phyloP scores from a whole-genome alignment of 2,888 invertebrate species.

The Sinhomidia bicolor region DNA sequence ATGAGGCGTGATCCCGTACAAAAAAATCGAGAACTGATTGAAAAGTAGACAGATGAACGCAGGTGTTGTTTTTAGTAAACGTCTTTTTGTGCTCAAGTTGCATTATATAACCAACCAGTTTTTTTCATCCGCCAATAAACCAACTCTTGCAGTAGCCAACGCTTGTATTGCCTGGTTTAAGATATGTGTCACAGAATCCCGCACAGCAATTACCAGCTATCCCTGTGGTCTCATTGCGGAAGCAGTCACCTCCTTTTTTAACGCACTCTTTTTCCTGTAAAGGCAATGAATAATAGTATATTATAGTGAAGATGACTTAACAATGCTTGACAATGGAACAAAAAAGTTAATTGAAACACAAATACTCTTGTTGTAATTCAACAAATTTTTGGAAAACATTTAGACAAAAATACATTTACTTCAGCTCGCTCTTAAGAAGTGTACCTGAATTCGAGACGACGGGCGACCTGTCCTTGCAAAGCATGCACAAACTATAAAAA shows the following conservation, averaged over 20 bases:
- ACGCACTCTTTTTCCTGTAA: slow-evolving; percentile 58
- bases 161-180: slow-evolving; percentile 63
- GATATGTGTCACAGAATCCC: slow-evolving; percentile 69
- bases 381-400: not conserved
- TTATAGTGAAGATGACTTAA: too few relatives aligned
- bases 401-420: not conserved
- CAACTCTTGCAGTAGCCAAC: slow-evolving; percentile 72
- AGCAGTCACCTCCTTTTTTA: slow-evolving; percentile 71
- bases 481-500: slow-evolving; percentile 1
- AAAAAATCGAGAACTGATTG: not conserved
- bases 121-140: slow-evolving; percentile 70
- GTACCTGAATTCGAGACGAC: slow-evolving; percentile 26
- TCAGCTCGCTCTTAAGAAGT: not conserved
- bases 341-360: too few relatives aligned
- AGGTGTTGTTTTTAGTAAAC: not conserved
- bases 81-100: not conserved
- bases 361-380: too few relatives aligned
- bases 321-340: too few relatives aligned
- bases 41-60: not conserved
- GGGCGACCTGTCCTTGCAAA: slow-evolving; percentile 12
- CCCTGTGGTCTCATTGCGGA: slow-evolving; percentile 69
- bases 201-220: slow-evolving; percentile 58
- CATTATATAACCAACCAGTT: not conserved
- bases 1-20: not conserved
- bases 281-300: too few relatives aligned